Base-by-base conservation (phyloP, 2,797 vertebrate genomes). In the Fratercula arctica region DNA sequence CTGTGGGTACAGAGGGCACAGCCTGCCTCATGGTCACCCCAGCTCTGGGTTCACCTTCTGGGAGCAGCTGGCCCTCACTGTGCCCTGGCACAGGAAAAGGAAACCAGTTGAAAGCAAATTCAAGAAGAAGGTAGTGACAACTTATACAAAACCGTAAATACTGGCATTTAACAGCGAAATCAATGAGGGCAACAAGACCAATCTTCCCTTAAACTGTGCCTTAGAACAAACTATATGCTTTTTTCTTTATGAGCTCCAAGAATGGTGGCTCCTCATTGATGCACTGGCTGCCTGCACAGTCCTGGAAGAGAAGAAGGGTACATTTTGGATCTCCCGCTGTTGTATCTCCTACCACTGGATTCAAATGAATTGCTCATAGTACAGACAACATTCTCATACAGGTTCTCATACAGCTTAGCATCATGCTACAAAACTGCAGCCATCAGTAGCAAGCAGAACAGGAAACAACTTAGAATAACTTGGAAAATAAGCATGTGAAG, bases 61-160 rank as follows among this genome's bases (percentile, higher is more conserved):
- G n/a, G 28, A 66, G 56, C 31, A 54, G 14, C 35, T 1, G 0
- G 15, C 16, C 31, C n/a, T 73, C 51, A 13, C 33, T 3, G 0
- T 4, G 6, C 20, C 2, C 16, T 37, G 25, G 4, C 17, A 57
- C 0, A 8, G 43, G 28, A 29, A 54, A 84, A 69, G 13, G 10
- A 45, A 73, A 16, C 8, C 5, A 21, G 12, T 13, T 43, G 28
- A 74, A 90, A 59, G 6, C 13, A 80, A 67, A 88, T 37, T 70
- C 13, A 31, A 61, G 17, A 66, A 60, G 17, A 25, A 33, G 4
- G 23, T 5, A 83, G 18, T 12, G 57, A 15, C 10, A 57, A n/a
- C 16, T 70, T 77, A 63, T 4, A 50, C 10, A 31, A 72, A 79
- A 23, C 11, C 2, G 3, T 66, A 76, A 80, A 80, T 48, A 18